phyloP scores from a whole-genome alignment of 2,113 vertebrate genomes.

The Silurus glanis region DNA sequence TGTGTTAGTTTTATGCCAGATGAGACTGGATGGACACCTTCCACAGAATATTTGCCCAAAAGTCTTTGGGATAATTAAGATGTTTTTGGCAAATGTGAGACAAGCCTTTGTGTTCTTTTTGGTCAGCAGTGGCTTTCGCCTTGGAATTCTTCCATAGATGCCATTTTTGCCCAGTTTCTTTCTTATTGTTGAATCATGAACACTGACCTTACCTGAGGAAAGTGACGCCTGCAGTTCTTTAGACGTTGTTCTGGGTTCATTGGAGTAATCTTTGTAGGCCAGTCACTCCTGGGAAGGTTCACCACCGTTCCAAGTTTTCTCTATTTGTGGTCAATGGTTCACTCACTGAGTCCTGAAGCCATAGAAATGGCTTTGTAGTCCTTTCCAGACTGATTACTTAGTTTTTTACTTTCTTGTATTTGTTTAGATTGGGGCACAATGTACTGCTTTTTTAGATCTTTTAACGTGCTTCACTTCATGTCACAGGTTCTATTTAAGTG shows the following conservation, averaged over 20 bases:
- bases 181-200: constrained; percentile 1
- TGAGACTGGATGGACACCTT: not conserved
- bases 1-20: not conserved
- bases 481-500: too few relatives aligned
- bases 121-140: not conserved
- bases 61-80: not conserved
- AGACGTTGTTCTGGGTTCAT: not conserved
- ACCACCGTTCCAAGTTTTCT: too few relatives aligned
- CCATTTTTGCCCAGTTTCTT: not conserved
- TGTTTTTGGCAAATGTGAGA: not conserved
- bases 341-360: too few relatives aligned
- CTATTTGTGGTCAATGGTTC: too few relatives aligned
- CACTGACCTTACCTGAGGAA: not conserved
- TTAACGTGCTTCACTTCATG: too few relatives aligned
- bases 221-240: not conserved
- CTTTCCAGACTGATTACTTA: too few relatives aligned
- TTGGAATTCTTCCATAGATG: not conserved
- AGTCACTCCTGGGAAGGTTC: too few relatives aligned
- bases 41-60: not conserved
- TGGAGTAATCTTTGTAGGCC: too few relatives aligned
- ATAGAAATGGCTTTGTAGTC: too few relatives aligned
- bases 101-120: not conserved
- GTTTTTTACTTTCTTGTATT: too few relatives aligned
- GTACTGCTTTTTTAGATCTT: too few relatives aligned
- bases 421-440: too few relatives aligned